Base-by-base conservation (phyloP, 2,888 invertebrate genomes). In the Mythimna pallens region DNA sequence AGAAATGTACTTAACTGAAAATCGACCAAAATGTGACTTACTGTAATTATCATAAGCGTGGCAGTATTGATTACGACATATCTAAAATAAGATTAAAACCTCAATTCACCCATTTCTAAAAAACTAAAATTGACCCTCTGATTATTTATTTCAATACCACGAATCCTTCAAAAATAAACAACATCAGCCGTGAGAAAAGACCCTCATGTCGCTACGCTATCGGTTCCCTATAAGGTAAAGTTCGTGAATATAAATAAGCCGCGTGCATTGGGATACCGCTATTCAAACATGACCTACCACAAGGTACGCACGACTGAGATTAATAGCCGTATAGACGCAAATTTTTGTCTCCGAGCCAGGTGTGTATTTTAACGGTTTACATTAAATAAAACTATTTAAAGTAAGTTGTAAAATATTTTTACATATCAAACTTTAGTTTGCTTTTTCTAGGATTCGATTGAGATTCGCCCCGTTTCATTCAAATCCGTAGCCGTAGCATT, bases 221-320 rank as follows among this genome's bases (percentile, higher is more conserved):
- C 79, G 64, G 57, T 10, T 67, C 80, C 30, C 36, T 17, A 72
- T 79, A 83, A 83, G 83, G 83, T 62, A 71, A 79, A 67, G 74
- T 73, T 80, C 83, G 69, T 80, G 83, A 69, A 83, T 79, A 75
- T 85, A 86, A 86, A 84, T 72, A 70, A 78, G 34, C 64, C 66
- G 65, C 69, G 64, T 80, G 75, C 73, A 87, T 78, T 71, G 43
- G 62, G 34, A 57, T 78, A 71, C 88, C 87, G 88, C 69, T 87
- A 87, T 64, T 36, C 50, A 69, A 73, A 81, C 87, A 80, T 89
- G 86, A 89, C 87, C 86, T 83, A 86, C 83, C 87, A 77, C 84
- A 81, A 80, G 70, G 65, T 80, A 85, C 80, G 86, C 88, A 89
- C 89, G 88, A 86, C 79, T 80, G 30, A 63, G 73, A 84, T 86